These are phyloP conservation scores for Pandemis cinnamomeana DNA, from an alignment of 2,888 invertebrate genomes.

Conservation along the genomic window DNA sequence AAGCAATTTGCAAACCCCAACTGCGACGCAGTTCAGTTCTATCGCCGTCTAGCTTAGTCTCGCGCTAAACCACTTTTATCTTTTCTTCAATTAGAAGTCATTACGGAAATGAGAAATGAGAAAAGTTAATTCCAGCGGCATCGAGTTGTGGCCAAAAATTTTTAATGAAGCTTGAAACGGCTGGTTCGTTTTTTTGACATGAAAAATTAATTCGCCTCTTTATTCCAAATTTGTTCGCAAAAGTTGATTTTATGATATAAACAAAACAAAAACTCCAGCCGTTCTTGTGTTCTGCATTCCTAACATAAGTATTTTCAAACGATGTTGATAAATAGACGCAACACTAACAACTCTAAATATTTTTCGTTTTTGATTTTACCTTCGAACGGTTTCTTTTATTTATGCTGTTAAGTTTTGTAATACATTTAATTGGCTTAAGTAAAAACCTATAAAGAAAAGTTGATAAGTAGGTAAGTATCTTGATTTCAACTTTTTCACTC, in stretches of 20 bases:
- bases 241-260: slow-evolving; percentile 50
- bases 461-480: too few species aligned
- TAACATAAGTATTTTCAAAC: background rate
- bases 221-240: slow-evolving; percentile 54
- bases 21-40: slow-evolving; percentile 26
- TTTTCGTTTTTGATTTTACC: background rate
- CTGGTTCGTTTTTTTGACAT: slow-evolving; percentile 60
- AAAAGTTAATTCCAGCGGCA: slow-evolving; percentile 72
- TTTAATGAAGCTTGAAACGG: slow-evolving; percentile 72
- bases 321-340: background rate
- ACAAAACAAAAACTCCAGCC: slow-evolving; percentile 23
- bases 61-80: slow-evolving; percentile 51
- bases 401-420: background rate
- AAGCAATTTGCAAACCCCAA: slow-evolving; percentile 23
- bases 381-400: background rate
- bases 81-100: slow-evolving; percentile 70
- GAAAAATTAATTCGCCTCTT: slow-evolving; percentile 63
- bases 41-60: slow-evolving; percentile 32
- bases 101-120: slow-evolving; percentile 78
- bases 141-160: slow-evolving; percentile 65
- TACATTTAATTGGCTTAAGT: background rate
- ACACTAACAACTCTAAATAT: background rate
- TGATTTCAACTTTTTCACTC: background rate
- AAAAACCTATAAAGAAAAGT: too few species aligned
- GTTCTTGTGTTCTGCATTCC: slow-evolving; percentile 8